These are phyloP conservation scores for Suillia variegata DNA, from an alignment of 2,888 invertebrate species.

Conservation along the genomic window DNA sequence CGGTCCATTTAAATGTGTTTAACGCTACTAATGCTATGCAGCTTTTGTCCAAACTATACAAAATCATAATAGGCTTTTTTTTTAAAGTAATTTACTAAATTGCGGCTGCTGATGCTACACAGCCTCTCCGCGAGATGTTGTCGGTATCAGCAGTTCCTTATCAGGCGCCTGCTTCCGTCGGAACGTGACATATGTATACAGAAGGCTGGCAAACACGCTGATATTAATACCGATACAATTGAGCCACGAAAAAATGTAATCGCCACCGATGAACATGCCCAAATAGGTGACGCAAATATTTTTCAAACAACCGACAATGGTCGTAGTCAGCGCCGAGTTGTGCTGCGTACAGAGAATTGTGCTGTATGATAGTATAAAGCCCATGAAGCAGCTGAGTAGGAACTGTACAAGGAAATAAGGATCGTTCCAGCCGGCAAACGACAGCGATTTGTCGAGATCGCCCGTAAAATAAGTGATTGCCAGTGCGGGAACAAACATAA, in stretches of 20 bases:
- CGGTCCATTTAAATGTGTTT: too few species aligned
- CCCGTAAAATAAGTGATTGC: slow-evolving; percentile 76
- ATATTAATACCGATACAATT: slow-evolving; percentile 97
- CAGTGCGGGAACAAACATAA: slow-evolving; percentile 81
- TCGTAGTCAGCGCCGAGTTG: slow-evolving; percentile 98
- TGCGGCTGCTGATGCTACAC: slow-evolving; percentile 40
- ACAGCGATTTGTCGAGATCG: slow-evolving; percentile 71
- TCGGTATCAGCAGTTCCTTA: slow-evolving; percentile 53
- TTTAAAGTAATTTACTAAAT: too few species aligned
- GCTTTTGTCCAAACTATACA: too few species aligned
- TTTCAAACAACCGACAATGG: slow-evolving; percentile 97
- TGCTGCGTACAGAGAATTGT: slow-evolving; percentile 93
- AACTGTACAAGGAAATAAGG: slow-evolving; percentile 80
- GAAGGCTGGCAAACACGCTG: slow-evolving; percentile 83
- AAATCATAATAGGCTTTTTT: too few species aligned
- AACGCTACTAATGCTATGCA: too few species aligned
- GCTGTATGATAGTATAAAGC: slow-evolving; percentile 93
- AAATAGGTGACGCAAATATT: slow-evolving; percentile 97
- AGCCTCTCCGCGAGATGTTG: slow-evolving; percentile 39
- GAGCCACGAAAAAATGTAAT: slow-evolving; percentile 91
- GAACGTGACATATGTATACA: slow-evolving; percentile 88
- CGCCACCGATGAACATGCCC: slow-evolving; percentile 98
- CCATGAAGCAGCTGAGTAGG: slow-evolving; percentile 91
- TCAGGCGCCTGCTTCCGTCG: slow-evolving; percentile 58
- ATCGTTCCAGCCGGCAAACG: slow-evolving; percentile 77